phyloP scores from a whole-genome alignment of 1,140 invertebrate species.

The Drosophila kanapiae region DNA sequence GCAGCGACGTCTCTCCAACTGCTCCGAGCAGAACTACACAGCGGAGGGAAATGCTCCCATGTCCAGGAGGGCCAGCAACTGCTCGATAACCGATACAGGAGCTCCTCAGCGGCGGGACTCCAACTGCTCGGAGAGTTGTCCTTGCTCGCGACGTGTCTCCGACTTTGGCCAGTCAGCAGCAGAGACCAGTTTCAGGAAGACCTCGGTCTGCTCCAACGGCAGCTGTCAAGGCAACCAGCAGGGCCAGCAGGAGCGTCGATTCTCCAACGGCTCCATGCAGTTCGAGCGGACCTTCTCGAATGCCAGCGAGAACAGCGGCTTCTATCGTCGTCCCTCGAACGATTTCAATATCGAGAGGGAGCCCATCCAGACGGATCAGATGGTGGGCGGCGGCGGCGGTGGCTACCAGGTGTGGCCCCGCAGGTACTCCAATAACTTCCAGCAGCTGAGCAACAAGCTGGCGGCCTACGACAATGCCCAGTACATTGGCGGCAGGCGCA shows the following conservation, averaged over 20 bases:
- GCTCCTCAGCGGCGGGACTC: slow-evolving; percentile 75
- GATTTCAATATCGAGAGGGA: slow-evolving; percentile 76
- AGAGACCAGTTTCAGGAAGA: slow-evolving; percentile 65
- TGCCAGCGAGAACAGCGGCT: slow-evolving; percentile 70
- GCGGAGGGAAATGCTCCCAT: slow-evolving; percentile 31
- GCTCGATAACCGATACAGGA: slow-evolving; percentile 65
- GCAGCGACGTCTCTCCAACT: slow-evolving; percentile 76
- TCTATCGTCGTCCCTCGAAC: slow-evolving; percentile 81
- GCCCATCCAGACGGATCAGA: slow-evolving; percentile 60
- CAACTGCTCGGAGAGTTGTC: slow-evolving; percentile 82
- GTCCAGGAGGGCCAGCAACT: slow-evolving; percentile 77
- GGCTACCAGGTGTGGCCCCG: slow-evolving; percentile 80
- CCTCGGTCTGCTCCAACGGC: slow-evolving; percentile 79
- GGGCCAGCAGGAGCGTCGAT: slow-evolving; percentile 70
- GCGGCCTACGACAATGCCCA: slow-evolving; percentile 80
- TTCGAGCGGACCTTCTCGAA: slow-evolving; percentile 81
- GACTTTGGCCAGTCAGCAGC: slow-evolving; percentile 63
- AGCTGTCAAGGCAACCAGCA: slow-evolving; percentile 59
- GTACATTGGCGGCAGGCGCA: slow-evolving; percentile 79
- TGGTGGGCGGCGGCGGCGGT: slow-evolving; percentile 79
- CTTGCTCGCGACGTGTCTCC: slow-evolving; percentile 74
- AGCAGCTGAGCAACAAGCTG: slow-evolving; percentile 78
- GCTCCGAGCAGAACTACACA: slow-evolving; percentile 71
- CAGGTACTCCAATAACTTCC: slow-evolving; percentile 81
- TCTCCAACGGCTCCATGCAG: slow-evolving; percentile 82